Percentiles rank a stretch among this genome's conserved stretches.
Evolutionary conservation across 1,140 invertebrate genomes (phyloP).

Genomic region (Arctopsyche grandis): DNA sequence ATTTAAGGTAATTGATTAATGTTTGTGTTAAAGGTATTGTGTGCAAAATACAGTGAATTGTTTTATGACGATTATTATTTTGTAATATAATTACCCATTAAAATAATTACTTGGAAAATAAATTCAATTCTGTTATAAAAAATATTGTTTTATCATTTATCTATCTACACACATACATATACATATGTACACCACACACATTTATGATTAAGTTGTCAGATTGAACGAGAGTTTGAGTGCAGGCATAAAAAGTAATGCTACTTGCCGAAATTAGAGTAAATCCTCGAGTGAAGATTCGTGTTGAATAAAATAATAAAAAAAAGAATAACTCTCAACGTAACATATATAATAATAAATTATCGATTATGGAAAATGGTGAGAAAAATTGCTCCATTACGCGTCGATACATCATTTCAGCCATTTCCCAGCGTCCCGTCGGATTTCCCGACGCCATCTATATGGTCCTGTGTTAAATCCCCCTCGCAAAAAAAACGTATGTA

Average conservation of each 20-base stretch:
- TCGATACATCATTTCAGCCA: slow-evolving; percentile 54
- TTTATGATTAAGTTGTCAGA: no score
- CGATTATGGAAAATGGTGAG: slow-evolving; percentile 56
- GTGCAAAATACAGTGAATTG: slow-evolving; percentile 55
- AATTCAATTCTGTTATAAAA: slow-evolving; percentile 55
- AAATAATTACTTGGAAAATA: slow-evolving; percentile 55
- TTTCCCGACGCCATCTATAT: slow-evolving; percentile 52
- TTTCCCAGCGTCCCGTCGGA: slow-evolving; percentile 48
- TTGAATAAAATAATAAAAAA: slow-evolving; percentile 62
- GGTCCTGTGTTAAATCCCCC: slow-evolving; percentile 22
- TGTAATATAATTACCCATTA: slow-evolving; percentile 56
- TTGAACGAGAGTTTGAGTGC: no score
- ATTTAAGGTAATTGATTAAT: slow-evolving; percentile 53
- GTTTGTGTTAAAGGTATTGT: slow-evolving; percentile 56
- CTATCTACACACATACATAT: background rate
- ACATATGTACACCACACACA: background rate
- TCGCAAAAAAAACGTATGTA: slow-evolving; percentile 42
- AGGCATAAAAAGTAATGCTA: background rate
- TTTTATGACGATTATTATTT: slow-evolving; percentile 55
- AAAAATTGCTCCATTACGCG: slow-evolving; percentile 55
- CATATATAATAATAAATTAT: slow-evolving; percentile 54
- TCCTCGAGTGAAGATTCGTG: slow-evolving; percentile 63
- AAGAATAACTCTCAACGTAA: slow-evolving; percentile 53
- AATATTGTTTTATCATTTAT: slow-evolving; percentile 11
- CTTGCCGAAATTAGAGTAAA: background rate